phyloP scores from a whole-genome alignment of 2,888 invertebrate species.

The Lymantria dispar region DNA sequence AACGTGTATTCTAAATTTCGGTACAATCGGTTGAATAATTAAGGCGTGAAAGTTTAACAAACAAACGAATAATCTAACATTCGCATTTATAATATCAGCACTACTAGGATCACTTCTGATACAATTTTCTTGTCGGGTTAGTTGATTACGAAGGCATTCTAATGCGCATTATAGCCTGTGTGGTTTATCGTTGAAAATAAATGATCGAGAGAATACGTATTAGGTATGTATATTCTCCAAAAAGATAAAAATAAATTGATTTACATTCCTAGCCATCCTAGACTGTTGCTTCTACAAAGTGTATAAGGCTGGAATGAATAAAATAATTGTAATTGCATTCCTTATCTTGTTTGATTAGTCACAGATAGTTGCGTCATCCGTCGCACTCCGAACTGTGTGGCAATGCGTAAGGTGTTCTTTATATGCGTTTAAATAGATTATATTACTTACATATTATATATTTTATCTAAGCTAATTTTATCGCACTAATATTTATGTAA shows the following conservation, averaged over 20 bases:
- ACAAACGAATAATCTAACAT: too few relatives aligned
- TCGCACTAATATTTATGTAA: too few relatives aligned
- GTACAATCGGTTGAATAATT: too few relatives aligned
- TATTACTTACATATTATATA: background rate
- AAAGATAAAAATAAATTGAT: background rate
- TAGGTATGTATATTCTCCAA: background rate
- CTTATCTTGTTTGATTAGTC: conserved; percentile 77
- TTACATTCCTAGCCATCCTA: background rate
- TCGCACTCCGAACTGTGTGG: conserved; percentile 20
- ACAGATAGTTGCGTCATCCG: conserved; percentile 62
- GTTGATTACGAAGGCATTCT: too few relatives aligned
- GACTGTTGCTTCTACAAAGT: conserved; percentile 35
- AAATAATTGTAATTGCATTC: conserved; percentile 72
- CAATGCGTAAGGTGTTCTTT: conserved; percentile 28
- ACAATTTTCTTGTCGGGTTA: too few relatives aligned
- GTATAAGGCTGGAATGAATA: conserved; percentile 49
- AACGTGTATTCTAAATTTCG: too few relatives aligned
- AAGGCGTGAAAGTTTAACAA: too few relatives aligned
- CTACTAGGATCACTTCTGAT: too few relatives aligned
- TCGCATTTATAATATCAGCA: too few relatives aligned
- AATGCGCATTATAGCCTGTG: too few relatives aligned
- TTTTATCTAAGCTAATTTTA: too few relatives aligned
- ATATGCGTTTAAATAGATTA: background rate
- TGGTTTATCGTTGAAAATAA: too few relatives aligned
- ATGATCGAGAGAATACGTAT: conserved; percentile 1